Evolutionary conservation across 2,113 vertebrate genomes (phyloP), one percentile per base, ranked within the genome.

Genomic region (Trichomycterus rosablanca): DNA sequence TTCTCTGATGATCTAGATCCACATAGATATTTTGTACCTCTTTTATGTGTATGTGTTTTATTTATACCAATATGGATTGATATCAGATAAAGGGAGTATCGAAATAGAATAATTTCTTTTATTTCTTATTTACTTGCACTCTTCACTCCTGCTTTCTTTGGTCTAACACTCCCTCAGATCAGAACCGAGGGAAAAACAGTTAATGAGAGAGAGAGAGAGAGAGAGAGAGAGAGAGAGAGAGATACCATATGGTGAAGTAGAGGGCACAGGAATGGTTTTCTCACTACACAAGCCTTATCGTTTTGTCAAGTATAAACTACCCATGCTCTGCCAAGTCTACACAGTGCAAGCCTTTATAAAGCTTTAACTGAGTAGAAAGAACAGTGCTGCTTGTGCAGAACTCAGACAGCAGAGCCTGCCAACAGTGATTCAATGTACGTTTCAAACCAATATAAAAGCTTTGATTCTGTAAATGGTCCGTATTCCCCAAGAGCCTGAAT

Each of bases 401-500:
- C 30, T 32, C n/a, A n/a, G 52, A 28, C 34, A 63, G n/a, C 35
- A 30, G 10, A 37, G 45, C 40, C 40, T 54, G 49, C 48, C 59
- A 28, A 51, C 28, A 37, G n/a, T 39, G 61, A 2, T 39, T 52
- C 24, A 44, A 68, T 50, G 28, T 35, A n/a, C 14, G 43, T 23
- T 58, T 42, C 34, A 53, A 48, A 53, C 9, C 23, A 30, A 53
- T 15, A 26, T 20, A 59, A 48, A 35, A 55, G 7, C 59, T 28
- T 43, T 20, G 60, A 69, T 58, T 59, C 30, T 59, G 11, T 20
- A 45, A 46, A 71, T n/a, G 40, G n/a, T 6, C 9, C 10, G 26
- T 43, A 22, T 48, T 44, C 44, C 46, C 19, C 30, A 39, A 55
- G 16, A 51, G 51, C 9, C 19, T 6, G 40, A 57, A 23, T 61